Base-by-base conservation (phyloP, 2,888 invertebrate genomes). In the Galeopsomyia nigrocyanea region DNA sequence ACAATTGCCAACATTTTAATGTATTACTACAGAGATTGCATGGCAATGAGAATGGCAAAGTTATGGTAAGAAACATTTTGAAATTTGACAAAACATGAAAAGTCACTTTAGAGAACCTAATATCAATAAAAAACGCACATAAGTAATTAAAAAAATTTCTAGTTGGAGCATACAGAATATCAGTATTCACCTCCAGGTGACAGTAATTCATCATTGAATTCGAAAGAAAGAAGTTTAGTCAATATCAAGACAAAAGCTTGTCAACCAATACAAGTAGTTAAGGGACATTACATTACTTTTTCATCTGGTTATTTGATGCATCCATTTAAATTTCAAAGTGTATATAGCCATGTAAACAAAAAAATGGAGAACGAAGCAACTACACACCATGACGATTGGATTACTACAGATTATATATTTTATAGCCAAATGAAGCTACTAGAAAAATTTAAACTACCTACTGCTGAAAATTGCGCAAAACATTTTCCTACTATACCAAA, bases 351-450 rank as follows among this genome's bases (percentile, higher is more conserved):
- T 79, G 79, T 79, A 49, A 87, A 88, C 67, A 70, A 79, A 0
- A 71, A 22, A 13, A 87, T 87, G 1, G 84, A 87, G 60, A 71
- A 68, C 0, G 93, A 92, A 81, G 94, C 92, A 0, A 94, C 96
- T 6, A 95, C 96, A 0, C 90, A 89, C 83, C 97, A 97, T 80
- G 87, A 91, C 63, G 83, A 87, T 58, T 94, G 94, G 93, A 87
- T 92, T 65, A 93, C 92, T 0, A 97, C 97, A 0, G 98, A 98
- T 87, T 97, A 97, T 83, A 96, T 98, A 74, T 96, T 97, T 85
- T 96, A 94, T 79, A 92, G 91, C 90, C 92, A 87, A 72, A 77
- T 84, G 61, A 79, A 85, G 70, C 82, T 81, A 14, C 57, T 83
- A n/a, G 81, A 85, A 46, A 80, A 77, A 3, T 92, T 93, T 71